Percentiles rank a stretch among this genome's conserved stretches.
These are phyloP conservation scores for Anarrhichthys ocellatus DNA, from an alignment of 2,113 vertebrate genomes.

Conservation along the genomic window DNA sequence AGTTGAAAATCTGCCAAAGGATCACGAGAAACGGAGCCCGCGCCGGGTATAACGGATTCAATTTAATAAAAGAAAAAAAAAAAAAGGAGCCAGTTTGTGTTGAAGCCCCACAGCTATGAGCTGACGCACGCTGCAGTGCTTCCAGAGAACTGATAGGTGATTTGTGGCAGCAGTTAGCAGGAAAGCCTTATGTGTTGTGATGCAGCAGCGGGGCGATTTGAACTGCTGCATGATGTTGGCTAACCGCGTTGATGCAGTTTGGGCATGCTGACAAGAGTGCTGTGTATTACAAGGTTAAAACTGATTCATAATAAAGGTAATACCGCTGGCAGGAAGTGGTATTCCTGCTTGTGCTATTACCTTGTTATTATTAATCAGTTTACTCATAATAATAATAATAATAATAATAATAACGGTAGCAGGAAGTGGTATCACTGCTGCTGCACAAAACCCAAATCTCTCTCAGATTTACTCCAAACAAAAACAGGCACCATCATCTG, in stretches of 20 bases:
- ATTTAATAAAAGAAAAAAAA: slow-evolving; percentile 69
- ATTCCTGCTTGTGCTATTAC: background rate
- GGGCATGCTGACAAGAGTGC: slow-evolving; percentile 51
- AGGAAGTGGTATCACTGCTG: background rate
- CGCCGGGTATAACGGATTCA: slow-evolving; percentile 61
- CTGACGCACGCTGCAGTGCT: slow-evolving; percentile 52
- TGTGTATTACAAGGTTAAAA: slow-evolving; percentile 44
- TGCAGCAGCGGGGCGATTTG: slow-evolving; percentile 42
- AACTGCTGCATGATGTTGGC: slow-evolving; percentile 54
- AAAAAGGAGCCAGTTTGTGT: slow-evolving; percentile 56
- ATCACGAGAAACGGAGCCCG: slow-evolving; percentile 59
- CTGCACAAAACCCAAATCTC: slow-evolving; percentile 14
- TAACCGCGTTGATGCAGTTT: slow-evolving; percentile 53
- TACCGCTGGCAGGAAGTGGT: background rate
- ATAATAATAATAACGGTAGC: slow-evolving; percentile 34
- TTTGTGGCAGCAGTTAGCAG: slow-evolving; percentile 72
- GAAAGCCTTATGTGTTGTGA: slow-evolving; percentile 66
- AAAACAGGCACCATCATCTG: slow-evolving; percentile 12
- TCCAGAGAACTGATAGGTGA: slow-evolving; percentile 66
- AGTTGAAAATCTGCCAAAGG: slow-evolving; percentile 66
- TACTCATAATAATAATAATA: slow-evolving; percentile 40
- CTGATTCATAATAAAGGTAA: slow-evolving; percentile 56
- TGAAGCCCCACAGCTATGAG: slow-evolving; percentile 65
- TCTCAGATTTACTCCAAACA: slow-evolving; percentile 30
- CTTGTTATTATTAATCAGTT: too few species aligned